phyloP scores from a whole-genome alignment of 2,888 invertebrate genomes.

The Epistrophe grossulariae region DNA sequence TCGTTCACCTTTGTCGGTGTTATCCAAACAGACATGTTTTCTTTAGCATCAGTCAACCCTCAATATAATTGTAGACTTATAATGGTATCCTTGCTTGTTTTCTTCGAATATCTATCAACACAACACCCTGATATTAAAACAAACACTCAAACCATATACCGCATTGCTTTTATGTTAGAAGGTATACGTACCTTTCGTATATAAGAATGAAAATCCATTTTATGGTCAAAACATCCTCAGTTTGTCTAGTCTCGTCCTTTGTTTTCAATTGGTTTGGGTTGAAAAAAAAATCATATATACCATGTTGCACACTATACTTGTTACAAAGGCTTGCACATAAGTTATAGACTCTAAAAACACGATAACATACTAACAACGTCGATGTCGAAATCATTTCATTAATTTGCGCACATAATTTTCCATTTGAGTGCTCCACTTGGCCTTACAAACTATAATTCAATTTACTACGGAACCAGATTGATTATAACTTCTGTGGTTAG shows the following conservation, averaged over 20 bases:
- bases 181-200: background rate
- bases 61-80: background rate
- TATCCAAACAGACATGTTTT: slow-evolving; percentile 22
- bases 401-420: slow-evolving; percentile 75
- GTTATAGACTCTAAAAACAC: slow-evolving; percentile 9
- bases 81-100: slow-evolving; percentile 3
- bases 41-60: background rate
- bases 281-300: background rate
- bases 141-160: background rate
- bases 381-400: slow-evolving; percentile 62
- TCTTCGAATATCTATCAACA: slow-evolving; percentile 16
- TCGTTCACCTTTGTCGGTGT: background rate
- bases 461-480: slow-evolving; percentile 60
- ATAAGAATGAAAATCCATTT: slow-evolving; percentile 45
- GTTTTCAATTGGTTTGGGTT: background rate
- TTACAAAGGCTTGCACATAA: background rate
- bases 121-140: slow-evolving; percentile 12
- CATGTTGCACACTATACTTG: background rate
- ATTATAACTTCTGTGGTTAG: slow-evolving; percentile 11
- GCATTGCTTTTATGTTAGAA: background rate
- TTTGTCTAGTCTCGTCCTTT: slow-evolving; percentile 12
- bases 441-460: slow-evolving; percentile 64
- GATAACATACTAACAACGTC: background rate
- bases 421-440: slow-evolving; percentile 68
- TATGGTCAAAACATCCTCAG: slow-evolving; percentile 45